A percentile compares a stretch with the other conserved stretches of the same genome.
Conservation (phyloP, 2,797 vertebrate species). For the Merluccius polli region DNA sequence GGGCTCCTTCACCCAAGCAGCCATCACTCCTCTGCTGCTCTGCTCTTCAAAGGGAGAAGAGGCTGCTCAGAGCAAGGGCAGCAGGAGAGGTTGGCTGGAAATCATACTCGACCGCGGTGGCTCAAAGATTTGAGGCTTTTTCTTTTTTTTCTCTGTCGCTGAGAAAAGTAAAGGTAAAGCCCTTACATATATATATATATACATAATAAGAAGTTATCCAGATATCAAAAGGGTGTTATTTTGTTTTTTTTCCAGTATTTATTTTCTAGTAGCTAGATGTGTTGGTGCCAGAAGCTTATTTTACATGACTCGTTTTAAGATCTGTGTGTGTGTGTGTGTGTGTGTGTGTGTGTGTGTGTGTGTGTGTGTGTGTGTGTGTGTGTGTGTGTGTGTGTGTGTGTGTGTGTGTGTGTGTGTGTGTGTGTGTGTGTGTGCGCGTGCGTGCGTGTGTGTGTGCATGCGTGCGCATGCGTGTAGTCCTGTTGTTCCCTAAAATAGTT, state of each 20-base stretch:
- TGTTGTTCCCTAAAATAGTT: constrained; percentile 12
- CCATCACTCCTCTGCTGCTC: constrained; percentile 61
- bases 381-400: constrained; percentile 8
- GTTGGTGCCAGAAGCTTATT: neutral
- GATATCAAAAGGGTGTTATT: neutral
- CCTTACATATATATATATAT: neutral
- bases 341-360: no score
- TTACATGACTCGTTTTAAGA: constrained; percentile 19
- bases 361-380: neutral
- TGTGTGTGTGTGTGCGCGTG: neutral
- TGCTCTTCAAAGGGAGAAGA: constrained; percentile 66
- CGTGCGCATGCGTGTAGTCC: neutral
- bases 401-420: constrained; percentile 11
- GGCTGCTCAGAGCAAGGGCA: constrained; percentile 48
- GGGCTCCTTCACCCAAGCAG: constrained; percentile 62
- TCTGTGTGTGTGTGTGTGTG: neutral
- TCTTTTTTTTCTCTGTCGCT: neutral
- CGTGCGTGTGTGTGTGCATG: neutral
- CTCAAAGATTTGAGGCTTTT: neutral
- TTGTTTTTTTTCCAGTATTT: no score
- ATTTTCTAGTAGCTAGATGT: neutral
- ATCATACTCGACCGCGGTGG: constrained; percentile 20
- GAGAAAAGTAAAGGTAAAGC: neutral
- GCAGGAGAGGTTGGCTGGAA: constrained; percentile 33
- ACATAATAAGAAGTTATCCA: neutral